Evolutionary conservation across 1,140 invertebrate species (phyloP), one percentile per base, ranked within the genome.

Genomic region (Potamilus streckersoni): DNA sequence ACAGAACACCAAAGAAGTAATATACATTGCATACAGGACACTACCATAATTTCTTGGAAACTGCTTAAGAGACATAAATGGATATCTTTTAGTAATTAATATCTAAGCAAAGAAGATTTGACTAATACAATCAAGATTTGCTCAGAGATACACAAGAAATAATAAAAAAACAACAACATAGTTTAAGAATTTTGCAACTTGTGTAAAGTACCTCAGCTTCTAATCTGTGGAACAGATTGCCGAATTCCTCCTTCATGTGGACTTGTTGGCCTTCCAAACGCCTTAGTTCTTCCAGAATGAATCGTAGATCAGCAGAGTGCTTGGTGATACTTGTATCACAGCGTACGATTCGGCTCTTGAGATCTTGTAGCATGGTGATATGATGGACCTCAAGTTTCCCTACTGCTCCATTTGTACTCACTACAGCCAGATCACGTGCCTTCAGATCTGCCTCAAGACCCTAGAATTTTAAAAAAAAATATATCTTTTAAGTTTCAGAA

Each of bases 341-440:
- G 60, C 89, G 75, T 2, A 86, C 87, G 19, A 90, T 85, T 72
- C 89, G 77, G 15, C 87, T 84, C 23, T 85, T 79, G 11, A 90
- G 78, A 70, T 90, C 89, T 59, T 88, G 87, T 49, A 89, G 71
- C 27, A 82, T 82, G 16, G 84, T 83, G 13, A 88, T 82, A 79
- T 90, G 87, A 77, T 89, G 87, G 6, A 89, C 82, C 68, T 90
- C 89, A 1, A 90, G 76, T 71, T 87, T 88, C 69, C 87, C 87
- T 4, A 90, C 83, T 23, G 87, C 87, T 58, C 75, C 75, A 56
- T 84, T 86, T 27, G 86, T 87, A 12, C 83, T 82, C 0, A 84
- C 74, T 13, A 83, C 80, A 15, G 82, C 85, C 31, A 69, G 73
- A 62, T 89, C 87, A 71, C 84, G 74, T 0, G 69, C 67, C 61